Evolutionary conservation across 2,797 vertebrate genomes (phyloP).

Genomic region (Simalia tracyae): DNA sequence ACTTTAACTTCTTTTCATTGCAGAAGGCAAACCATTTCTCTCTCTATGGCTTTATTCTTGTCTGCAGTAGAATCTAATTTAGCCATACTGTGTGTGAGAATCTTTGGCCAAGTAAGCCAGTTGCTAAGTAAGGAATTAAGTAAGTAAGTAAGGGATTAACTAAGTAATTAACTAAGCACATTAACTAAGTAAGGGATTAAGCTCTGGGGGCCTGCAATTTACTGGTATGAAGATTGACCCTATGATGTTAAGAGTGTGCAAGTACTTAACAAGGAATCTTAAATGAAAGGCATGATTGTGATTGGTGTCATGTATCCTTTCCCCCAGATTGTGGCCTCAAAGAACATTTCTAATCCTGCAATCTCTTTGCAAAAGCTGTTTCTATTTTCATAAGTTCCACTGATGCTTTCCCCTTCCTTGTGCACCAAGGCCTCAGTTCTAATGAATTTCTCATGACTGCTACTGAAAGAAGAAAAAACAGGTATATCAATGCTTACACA

Average conservation of each 20-base stretch:
- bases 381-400: background rate
- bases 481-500: background rate
- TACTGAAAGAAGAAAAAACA: background rate
- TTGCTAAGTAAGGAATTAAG: background rate
- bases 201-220: too few species aligned
- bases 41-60: background rate
- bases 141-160: background rate
- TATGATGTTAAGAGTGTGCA: background rate
- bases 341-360: background rate
- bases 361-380: background rate
- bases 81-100: background rate
- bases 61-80: background rate
- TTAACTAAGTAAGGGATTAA: background rate
- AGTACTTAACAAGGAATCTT: background rate
- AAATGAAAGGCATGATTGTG: background rate
- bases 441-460: background rate
- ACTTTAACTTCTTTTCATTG: background rate
- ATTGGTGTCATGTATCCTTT: background rate
- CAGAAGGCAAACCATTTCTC: background rate
- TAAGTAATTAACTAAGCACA: background rate
- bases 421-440: background rate
- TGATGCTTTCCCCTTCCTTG: background rate
- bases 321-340: background rate
- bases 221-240: background rate
- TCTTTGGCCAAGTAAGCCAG: background rate